These are phyloP conservation scores for Holcopasites calliopsidis DNA, from an alignment of 1,140 invertebrate genomes.

Conservation along the genomic window DNA sequence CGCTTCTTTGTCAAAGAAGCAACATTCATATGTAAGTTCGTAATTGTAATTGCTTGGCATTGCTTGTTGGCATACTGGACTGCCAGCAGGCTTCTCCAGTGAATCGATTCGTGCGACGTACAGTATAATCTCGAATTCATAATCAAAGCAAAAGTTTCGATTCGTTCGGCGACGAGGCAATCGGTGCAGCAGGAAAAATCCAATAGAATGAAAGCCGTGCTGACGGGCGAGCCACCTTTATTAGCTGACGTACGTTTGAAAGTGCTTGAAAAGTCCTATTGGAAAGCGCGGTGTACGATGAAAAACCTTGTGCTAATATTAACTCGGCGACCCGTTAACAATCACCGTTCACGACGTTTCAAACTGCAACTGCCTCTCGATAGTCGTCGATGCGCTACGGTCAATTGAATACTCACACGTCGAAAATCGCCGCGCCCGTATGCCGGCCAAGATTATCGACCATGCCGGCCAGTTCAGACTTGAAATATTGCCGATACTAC, in stretches of 20 bases:
- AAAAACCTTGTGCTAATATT: conserved; percentile 46
- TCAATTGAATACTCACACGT: not conserved
- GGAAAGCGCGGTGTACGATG: not conserved
- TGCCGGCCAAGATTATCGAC: conserved; percentile 10
- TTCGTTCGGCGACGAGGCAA: not conserved
- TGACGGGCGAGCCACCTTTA: not conserved
- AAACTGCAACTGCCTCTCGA: conserved; percentile 10
- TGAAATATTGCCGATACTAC: conserved; percentile 25
- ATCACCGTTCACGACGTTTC: conserved; percentile 26
- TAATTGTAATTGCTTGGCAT: conserved; percentile 51
- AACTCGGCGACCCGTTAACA: conserved; percentile 42
- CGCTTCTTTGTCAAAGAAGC: conserved; percentile 4
- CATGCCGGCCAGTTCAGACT: conserved; percentile 4
- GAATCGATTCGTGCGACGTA: conserved; percentile 23
- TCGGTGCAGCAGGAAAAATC: not conserved
- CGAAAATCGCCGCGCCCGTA: not conserved
- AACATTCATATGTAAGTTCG: conserved; percentile 25
- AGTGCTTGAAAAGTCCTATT: not conserved
- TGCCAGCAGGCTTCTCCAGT: conserved; percentile 1
- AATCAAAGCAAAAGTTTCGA: conserved; percentile 21
- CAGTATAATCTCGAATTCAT: conserved; percentile 7
- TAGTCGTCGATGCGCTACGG: not conserved
- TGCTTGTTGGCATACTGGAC: conserved; percentile 16
- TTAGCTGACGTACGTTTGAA: not conserved
- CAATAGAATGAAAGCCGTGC: not conserved